Base-by-base conservation (phyloP, 2,113 vertebrate species). In the Siniperca knerii region DNA sequence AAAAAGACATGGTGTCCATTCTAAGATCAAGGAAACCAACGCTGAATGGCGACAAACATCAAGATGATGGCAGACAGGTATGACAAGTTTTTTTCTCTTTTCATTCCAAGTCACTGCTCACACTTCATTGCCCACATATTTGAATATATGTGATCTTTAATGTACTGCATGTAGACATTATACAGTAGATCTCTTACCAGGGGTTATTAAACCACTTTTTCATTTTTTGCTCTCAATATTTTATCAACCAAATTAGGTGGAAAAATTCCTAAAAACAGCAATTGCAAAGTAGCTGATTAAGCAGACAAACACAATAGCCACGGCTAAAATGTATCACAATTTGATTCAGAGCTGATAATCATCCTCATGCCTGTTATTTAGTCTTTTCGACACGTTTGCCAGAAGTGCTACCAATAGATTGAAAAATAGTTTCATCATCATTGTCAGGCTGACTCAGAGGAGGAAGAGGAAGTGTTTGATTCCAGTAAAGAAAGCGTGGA, bases 1-100 rank as follows among this genome's bases (percentile, higher is more conserved):
- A 98, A 90, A 98, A 96, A 91, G 98, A 99, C 75, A 99, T 99
- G 90, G 95, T 97, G 87, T 97, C 94, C 37, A 96, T 99, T 90
- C 95, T 99, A 52, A 96, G 95, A 85, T 96, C 97, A 57, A 96
- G 95, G 87, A 97, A 97, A 87, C 93, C 92, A 46, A 94, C 89
- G 37, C 88, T 83, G 65, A 97, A 95, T 72, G 96, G 95, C 35
- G 96, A 96, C 81, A 95, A 90, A 55, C 68, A 84, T 66, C 97
- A 96, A 68, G 96, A 97, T 61, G 86, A 82, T 15, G 77, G 73
- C 44, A 89, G 93, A 25, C 92, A 95, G 83, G 97, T 98, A 85
- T 94, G 94, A 94, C 54, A 67, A 18, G 23, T 1, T 66, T 21
- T 25, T 76, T 0, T 52, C 65, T 61, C 29, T 29, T 29, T 29